phyloP scores from a whole-genome alignment of 2,113 vertebrate genomes.

The Oryzias javanicus region DNA sequence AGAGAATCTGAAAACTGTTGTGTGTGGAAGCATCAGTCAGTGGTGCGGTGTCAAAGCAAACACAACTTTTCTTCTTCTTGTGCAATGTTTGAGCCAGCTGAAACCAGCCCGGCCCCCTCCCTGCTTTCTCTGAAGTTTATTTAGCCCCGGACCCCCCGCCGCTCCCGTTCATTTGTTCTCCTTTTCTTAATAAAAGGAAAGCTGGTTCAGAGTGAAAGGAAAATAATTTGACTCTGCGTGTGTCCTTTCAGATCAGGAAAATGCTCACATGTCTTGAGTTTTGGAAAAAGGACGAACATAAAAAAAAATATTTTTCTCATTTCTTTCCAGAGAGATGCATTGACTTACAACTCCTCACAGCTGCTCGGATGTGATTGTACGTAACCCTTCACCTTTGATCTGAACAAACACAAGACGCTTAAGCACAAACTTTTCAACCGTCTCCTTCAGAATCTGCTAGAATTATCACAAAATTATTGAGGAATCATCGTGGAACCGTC shows the following conservation, averaged over 20 bases:
- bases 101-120: conserved; percentile 13
- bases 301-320: conserved; percentile 7
- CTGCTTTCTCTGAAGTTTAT: conserved; percentile 18
- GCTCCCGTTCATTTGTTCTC: conserved; percentile 26
- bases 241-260: conserved; percentile 62
- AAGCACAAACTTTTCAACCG: too few relatives aligned
- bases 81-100: conserved; percentile 29
- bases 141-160: conserved; percentile 17
- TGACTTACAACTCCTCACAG: neutral
- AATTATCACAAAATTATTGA: too few relatives aligned
- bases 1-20: too few relatives aligned
- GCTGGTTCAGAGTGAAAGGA: conserved; percentile 48
- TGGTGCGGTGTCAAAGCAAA: conserved; percentile 29
- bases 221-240: conserved; percentile 62
- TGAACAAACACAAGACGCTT: conserved; percentile 7
- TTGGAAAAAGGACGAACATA: conserved; percentile 15
- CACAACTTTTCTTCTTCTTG: conserved; percentile 19
- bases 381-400: conserved; percentile 48
- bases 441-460: too few relatives aligned
- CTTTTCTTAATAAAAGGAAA: conserved; percentile 44
- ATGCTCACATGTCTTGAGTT: conserved; percentile 54
- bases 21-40: conserved; percentile 43
- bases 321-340: too few relatives aligned
- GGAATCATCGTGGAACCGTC: too few relatives aligned
- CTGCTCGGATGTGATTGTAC: conserved; percentile 15